These are phyloP conservation scores for Lordiphosa fenestrarum DNA, from an alignment of 2,888 invertebrate genomes.

Conservation along the genomic window DNA sequence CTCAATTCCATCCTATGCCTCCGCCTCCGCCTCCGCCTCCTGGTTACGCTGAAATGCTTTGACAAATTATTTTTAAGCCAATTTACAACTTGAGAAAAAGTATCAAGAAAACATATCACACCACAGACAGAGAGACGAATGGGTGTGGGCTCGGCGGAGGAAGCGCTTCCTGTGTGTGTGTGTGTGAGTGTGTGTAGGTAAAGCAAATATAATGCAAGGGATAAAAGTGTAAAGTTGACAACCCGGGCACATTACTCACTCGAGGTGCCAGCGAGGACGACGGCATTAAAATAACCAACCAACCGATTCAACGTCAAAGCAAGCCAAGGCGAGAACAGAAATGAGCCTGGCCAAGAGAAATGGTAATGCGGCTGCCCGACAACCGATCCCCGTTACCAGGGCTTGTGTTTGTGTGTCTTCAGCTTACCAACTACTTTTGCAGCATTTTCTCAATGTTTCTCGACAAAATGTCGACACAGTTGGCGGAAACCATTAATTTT, in stretches of 20 bases:
- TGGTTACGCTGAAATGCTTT: constrained; percentile 67
- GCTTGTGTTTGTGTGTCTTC: constrained; percentile 9
- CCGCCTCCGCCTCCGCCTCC: constrained; percentile 1
- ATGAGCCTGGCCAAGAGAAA: constrained; percentile 70
- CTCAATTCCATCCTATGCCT: constrained; percentile 4
- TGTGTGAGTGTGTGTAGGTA: constrained; percentile 53
- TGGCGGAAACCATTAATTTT: constrained; percentile 75
- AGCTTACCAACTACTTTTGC: constrained; percentile 26
- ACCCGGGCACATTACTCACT: constrained; percentile 74
- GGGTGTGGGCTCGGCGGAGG: constrained; percentile 4
- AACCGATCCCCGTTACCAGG: constrained; percentile 12
- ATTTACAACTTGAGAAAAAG: constrained; percentile 76
- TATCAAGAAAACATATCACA: constrained; percentile 73
- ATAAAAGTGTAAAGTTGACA: constrained; percentile 76
- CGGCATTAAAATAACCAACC: constrained; percentile 68
- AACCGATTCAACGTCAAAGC: constrained; percentile 72
- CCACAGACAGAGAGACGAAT: constrained; percentile 18
- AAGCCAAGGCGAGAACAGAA: constrained; percentile 58
- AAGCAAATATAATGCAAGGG: constrained; percentile 71
- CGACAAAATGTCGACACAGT: constrained; percentile 59
- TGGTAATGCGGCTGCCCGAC: constrained; percentile 59
- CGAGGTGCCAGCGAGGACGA: constrained; percentile 58
- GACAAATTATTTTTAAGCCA: constrained; percentile 77
- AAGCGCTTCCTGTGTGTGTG: constrained; percentile 19
- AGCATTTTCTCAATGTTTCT: constrained; percentile 55